Percentiles rank a stretch among this genome's conserved stretches.
Evolutionary conservation across 2,797 vertebrate species (phyloP).

Genomic region (Hylomyscus alleni): DNA sequence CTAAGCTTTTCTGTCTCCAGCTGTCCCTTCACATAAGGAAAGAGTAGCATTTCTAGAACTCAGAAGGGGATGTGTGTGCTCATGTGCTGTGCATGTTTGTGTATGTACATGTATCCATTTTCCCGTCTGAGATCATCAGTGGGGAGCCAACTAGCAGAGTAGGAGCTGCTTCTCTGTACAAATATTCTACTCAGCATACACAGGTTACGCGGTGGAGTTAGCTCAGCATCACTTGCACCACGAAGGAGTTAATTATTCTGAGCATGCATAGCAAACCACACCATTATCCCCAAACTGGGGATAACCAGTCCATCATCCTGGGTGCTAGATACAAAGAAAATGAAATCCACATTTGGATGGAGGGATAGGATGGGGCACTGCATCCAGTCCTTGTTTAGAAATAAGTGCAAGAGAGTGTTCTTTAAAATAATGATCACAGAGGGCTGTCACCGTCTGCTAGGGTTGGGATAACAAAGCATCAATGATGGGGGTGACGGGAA

Average conservation of each 20-base stretch:
- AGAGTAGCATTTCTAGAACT: background rate
- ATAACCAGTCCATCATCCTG: background rate
- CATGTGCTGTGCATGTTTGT: background rate
- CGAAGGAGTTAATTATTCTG: background rate
- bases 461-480: background rate
- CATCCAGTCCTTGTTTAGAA: conserved; percentile 12
- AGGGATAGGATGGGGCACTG: background rate
- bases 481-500: rapidly evolving
- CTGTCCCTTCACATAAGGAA: background rate
- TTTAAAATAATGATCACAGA: background rate
- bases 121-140: background rate
- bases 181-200: background rate
- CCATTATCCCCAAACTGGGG: background rate
- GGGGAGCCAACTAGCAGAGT: background rate
- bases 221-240: background rate
- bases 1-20: background rate
- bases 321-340: background rate
- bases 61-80: background rate
- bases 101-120: background rate
- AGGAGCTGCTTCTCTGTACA: background rate
- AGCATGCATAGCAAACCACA: background rate
- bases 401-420: background rate
- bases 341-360: background rate
- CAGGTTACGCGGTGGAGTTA: background rate
- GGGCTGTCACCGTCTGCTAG: background rate